Evolutionary conservation across 2,113 vertebrate species (phyloP).

Genomic region (Vicugna pacos): DNA sequence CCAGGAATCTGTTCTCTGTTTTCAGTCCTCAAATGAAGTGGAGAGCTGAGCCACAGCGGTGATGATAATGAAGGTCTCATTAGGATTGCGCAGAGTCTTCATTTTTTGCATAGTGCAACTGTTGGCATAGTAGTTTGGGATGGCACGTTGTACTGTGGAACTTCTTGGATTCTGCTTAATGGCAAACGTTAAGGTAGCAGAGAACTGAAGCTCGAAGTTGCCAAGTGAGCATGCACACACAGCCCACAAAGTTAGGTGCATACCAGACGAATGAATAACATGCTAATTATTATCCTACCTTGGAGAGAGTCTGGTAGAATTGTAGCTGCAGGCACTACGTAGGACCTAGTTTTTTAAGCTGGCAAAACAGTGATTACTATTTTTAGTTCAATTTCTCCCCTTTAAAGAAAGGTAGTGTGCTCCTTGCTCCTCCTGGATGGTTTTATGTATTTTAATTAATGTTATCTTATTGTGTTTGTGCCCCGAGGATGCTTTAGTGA

Average conservation of each 20-base stretch:
- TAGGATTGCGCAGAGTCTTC: background rate
- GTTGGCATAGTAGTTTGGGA: background rate
- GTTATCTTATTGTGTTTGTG: constrained; percentile 64
- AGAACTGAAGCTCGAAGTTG: background rate
- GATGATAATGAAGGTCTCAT: background rate
- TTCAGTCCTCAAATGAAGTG: background rate
- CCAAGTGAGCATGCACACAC: background rate
- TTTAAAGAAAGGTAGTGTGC: constrained; percentile 26
- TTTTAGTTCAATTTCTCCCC: constrained; percentile 75
- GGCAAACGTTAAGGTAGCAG: background rate
- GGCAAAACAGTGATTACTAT: constrained; percentile 68
- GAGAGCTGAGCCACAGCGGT: background rate
- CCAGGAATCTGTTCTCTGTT: background rate
- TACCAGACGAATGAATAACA: constrained; percentile 64
- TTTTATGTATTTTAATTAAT: constrained; percentile 82
- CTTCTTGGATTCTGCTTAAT: background rate
- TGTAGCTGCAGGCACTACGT: constrained; percentile 65
- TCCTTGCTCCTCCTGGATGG: constrained; percentile 69
- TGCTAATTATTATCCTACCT: constrained; percentile 63
- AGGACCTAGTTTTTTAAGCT: constrained; percentile 61
- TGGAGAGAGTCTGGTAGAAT: constrained; percentile 54
- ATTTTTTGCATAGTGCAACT: background rate
- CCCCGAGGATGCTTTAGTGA: constrained; percentile 63
- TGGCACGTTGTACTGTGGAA: background rate
- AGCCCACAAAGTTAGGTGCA: constrained; percentile 2